Evolutionary conservation across 2,888 invertebrate genomes (phyloP).

Genomic region (Cordilura impudica): DNA sequence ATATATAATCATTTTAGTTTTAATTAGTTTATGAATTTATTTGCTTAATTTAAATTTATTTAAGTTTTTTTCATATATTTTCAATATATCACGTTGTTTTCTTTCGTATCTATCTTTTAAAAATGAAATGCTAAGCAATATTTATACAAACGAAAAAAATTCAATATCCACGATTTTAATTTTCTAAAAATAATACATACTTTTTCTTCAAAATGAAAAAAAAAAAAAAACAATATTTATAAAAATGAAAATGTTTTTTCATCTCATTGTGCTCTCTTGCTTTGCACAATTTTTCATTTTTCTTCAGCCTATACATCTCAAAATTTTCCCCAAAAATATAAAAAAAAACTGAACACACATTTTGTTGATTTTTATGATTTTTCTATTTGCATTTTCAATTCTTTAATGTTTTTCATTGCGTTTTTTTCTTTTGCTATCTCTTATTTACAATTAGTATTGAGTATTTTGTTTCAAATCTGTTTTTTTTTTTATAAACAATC

Average conservation of each 20-base stretch:
- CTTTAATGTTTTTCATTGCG: constrained; percentile 57
- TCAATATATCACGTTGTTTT: constrained; percentile 43
- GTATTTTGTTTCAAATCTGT: constrained; percentile 8
- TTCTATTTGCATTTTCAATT: constrained; percentile 23
- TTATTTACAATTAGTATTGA: neutral
- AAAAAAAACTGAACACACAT: neutral
- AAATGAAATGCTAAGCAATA: constrained; percentile 52
- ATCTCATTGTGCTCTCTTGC: constrained; percentile 6
- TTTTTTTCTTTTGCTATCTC: constrained; percentile 36
- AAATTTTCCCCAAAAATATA: neutral
- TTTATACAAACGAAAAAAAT: neutral
- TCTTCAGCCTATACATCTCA: neutral
- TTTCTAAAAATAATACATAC: constrained; percentile 65
- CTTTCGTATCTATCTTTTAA: constrained; percentile 40
- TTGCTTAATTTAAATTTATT: neutral
- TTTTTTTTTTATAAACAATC: constrained; percentile 45
- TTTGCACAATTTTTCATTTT: neutral
- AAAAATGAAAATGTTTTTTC: constrained; percentile 24
- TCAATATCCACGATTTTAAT: constrained; percentile 39
- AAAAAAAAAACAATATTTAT: constrained; percentile 54
- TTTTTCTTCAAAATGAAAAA: too few relatives aligned
- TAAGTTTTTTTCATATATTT: neutral
- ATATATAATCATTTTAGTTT: neutral
- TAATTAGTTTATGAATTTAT: neutral
- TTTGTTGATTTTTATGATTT: neutral